Evolutionary conservation across 2,888 invertebrate genomes (phyloP).

Genomic region (Gastracanthus pulcherrimus): DNA sequence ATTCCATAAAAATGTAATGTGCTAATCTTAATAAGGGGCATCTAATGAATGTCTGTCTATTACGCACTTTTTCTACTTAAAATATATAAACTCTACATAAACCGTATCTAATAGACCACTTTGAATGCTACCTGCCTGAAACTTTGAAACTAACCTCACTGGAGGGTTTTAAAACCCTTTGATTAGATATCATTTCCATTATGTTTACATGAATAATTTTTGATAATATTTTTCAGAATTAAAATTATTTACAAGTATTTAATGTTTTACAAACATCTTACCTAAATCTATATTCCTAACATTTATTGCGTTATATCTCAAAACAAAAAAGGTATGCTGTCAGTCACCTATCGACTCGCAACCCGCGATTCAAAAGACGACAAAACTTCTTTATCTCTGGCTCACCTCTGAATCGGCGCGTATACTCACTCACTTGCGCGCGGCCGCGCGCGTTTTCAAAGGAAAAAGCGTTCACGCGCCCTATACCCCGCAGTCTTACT

Average conservation of each 20-base stretch:
- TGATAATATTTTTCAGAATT: background rate
- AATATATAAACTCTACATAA: background rate
- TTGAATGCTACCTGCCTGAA: too few species aligned
- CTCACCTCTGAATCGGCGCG: background rate
- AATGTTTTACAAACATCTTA: background rate
- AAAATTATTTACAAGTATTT: background rate
- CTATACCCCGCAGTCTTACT: too few species aligned
- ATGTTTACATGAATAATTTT: background rate
- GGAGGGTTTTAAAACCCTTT: too few species aligned
- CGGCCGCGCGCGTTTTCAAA: background rate
- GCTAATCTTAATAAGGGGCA: too few species aligned
- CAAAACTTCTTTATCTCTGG: background rate
- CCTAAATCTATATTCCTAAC: background rate
- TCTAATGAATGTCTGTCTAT: background rate
- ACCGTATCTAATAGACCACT: too few species aligned
- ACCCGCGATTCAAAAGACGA: background rate
- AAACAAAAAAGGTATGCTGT: background rate
- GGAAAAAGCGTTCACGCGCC: background rate
- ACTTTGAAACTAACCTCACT: too few species aligned
- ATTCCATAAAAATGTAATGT: too few species aligned
- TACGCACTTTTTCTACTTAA: background rate
- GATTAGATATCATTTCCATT: too few species aligned
- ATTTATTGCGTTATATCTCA: background rate
- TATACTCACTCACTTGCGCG: background rate
- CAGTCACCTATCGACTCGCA: too few species aligned